Evolutionary conservation across 37 sponge, comb jelly and placozoan genomes (phyloP), one percentile per base, ranked within the genome.

Genomic region (Petrosia ficiformis): DNA sequence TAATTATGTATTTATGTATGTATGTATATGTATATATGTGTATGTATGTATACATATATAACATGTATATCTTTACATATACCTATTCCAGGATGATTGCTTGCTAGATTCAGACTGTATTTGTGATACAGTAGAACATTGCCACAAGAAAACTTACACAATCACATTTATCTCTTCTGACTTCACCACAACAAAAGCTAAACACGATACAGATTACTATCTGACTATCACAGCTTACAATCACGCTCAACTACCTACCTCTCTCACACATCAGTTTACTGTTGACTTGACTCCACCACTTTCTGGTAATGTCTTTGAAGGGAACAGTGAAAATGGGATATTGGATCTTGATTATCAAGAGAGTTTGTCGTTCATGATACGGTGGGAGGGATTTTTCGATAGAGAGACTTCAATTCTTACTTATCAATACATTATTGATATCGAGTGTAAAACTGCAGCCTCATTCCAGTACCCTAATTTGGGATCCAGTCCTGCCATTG

Each of bases 321-420:
- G 14, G 54, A 48, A 8, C 14, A 80, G 80, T 6, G 41, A 59
- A 0, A 61, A 14, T 24, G 83, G 77, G 22, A 14, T 39, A 25
- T 22, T 24, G 6, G 90, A 93, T 67, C 19, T 89, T 32, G 89
- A 93, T 35, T 93, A 86, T 69, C 83, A 82, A 72, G 30, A 2
- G 4, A 34, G 42, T 1, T 19, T 35, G n/a, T 22, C 43, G 14
- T 36, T 88, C 28, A 38, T 19, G 2, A 71, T 64, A 32, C 78
- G 80, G 65, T 93, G 94, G 94, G 71, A 60, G 14, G 94, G 90
- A 4, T 93, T 89, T 67, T 85, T 93, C 78, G 94, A 93, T 40
- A 72, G 81, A 4, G 94, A 93, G 42, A 86, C 87, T 5, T 80
- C 63, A 67, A 43, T 93, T 21, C 2, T 43, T 4, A 82, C 79